Evolutionary conservation across 2,888 invertebrate species (phyloP).

Genomic region (Endomychus coccineus): DNA sequence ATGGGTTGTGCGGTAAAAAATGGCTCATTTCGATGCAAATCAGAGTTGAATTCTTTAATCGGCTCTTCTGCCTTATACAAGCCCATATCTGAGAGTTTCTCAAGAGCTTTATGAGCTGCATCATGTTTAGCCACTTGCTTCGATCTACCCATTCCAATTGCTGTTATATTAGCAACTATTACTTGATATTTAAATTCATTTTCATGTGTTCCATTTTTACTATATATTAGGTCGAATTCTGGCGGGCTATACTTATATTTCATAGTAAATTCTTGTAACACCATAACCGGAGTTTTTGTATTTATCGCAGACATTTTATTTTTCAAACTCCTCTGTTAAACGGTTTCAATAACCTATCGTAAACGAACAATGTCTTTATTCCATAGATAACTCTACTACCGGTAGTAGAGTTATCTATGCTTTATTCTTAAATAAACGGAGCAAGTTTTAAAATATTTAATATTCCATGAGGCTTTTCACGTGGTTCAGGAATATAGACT

Average conservation of each 20-base stretch:
- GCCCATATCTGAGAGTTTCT: conserved; percentile 39
- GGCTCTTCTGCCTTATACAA: conserved; percentile 28
- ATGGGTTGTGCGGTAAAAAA: conserved; percentile 20
- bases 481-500: no score
- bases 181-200: conserved; percentile 48
- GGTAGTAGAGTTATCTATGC: no score
- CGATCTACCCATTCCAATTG: conserved; percentile 39
- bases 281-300: conserved; percentile 58
- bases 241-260: conserved; percentile 48
- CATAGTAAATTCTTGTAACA: conserved; percentile 59
- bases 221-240: conserved; percentile 41
- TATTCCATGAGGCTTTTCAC: no score
- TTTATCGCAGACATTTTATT: no score
- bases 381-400: no score
- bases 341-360: no score
- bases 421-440: no score
- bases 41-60: conserved; percentile 28
- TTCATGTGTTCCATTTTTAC: conserved; percentile 35
- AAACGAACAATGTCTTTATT: no score
- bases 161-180: conserved; percentile 37
- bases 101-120: conserved; percentile 48
- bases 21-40: conserved; percentile 21
- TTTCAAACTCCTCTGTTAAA: no score
- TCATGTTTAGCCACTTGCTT: conserved; percentile 57
- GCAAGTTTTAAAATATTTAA: no score